These are phyloP conservation scores for Agonopterix alstromeriana DNA, from an alignment of 2,888 invertebrate species.

Conservation along the genomic window DNA sequence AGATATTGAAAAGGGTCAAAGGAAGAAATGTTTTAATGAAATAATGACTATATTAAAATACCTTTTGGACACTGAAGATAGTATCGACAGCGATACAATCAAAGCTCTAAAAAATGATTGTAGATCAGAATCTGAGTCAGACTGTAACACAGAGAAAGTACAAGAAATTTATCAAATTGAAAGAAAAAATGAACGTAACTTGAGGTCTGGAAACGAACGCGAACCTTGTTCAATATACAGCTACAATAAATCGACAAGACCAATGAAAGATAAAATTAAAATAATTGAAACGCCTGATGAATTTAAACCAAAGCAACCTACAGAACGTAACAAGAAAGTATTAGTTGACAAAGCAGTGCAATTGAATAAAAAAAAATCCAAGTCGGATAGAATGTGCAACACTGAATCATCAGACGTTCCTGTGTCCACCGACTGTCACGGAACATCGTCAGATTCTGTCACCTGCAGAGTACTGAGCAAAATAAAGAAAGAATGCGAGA, in stretches of 20 bases:
- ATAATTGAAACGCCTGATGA: slow-evolving; percentile 7
- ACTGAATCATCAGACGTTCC: slow-evolving; percentile 46
- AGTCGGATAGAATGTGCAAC: slow-evolving; percentile 18
- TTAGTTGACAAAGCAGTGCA: slow-evolving; percentile 44
- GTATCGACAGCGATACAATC: slow-evolving; percentile 8
- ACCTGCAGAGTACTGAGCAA: slow-evolving; percentile 57
- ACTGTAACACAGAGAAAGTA: no score
- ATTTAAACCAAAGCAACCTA: no score
- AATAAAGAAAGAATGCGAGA: slow-evolving; percentile 63
- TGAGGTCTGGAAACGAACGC: no score
- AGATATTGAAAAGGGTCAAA: slow-evolving; percentile 41
- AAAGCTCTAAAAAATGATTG: slow-evolving; percentile 6
- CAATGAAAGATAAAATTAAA: background rate
- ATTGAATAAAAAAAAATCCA: slow-evolving; percentile 28
- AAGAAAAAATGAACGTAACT: no score
- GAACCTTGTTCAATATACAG: no score
- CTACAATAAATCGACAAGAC: background rate
- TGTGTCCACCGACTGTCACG: slow-evolving; percentile 44
- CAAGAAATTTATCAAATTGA: no score
- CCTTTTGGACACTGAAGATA: slow-evolving; percentile 35
- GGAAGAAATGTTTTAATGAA: slow-evolving; percentile 62
- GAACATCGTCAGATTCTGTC: slow-evolving; percentile 53
- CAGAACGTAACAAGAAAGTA: slow-evolving; percentile 12
- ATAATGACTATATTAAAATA: slow-evolving; percentile 57
- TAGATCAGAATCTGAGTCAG: background rate